These are phyloP conservation scores for Tetragonula clypearis DNA, from an alignment of 1,140 invertebrate genomes.

Conservation along the genomic window DNA sequence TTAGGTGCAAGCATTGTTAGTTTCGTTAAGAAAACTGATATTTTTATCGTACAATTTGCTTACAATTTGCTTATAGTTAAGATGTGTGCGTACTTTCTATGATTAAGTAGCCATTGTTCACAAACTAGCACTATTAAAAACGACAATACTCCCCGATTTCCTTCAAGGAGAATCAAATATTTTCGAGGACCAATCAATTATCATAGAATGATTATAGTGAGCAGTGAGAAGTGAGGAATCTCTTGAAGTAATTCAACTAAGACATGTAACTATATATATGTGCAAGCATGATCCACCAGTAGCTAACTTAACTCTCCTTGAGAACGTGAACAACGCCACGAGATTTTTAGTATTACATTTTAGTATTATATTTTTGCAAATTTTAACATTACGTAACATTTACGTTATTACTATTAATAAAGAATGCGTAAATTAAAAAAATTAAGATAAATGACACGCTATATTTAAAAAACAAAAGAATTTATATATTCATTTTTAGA, in stretches of 20 bases:
- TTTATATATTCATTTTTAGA: no score
- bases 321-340: background rate
- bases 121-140: background rate
- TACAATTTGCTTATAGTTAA: slow-evolving; percentile 4
- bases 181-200: slow-evolving; percentile 42
- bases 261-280: no score
- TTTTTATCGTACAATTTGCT: slow-evolving; percentile 3
- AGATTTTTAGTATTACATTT: background rate
- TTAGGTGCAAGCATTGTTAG: background rate
- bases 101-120: background rate
- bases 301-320: background rate
- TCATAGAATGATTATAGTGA: background rate
- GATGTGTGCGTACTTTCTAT: slow-evolving; percentile 6
- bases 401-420: background rate
- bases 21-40: slow-evolving; percentile 10
- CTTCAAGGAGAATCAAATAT: background rate
- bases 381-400: background rate
- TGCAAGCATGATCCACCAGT: background rate
- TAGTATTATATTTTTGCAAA: no score
- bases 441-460: no score
- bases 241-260: background rate
- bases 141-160: background rate
- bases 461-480: no score
- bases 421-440: background rate
- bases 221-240: background rate